A percentile compares a stretch with the other conserved stretches of the same genome.
Evolutionary conservation across 2,113 vertebrate genomes (phyloP).

Genomic region (Sisor rabdophorus): DNA sequence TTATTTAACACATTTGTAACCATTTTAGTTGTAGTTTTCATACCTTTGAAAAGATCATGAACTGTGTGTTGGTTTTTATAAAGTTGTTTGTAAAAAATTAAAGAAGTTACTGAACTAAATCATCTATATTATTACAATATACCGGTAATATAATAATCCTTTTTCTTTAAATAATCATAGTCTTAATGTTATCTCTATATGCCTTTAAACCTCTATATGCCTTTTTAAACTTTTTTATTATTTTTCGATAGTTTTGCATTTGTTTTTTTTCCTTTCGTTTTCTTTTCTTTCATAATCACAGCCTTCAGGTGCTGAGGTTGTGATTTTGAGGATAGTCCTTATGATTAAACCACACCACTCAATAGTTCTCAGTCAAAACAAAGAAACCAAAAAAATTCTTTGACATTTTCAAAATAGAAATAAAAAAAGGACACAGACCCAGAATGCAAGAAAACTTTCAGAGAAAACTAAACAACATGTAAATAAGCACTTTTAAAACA

Average conservation of each 20-base stretch:
- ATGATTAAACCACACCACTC: slow-evolving; percentile 64
- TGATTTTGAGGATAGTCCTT: slow-evolving; percentile 63
- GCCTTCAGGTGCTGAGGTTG: slow-evolving; percentile 64
- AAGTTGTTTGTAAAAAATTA: slow-evolving; percentile 81
- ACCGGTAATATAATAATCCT: slow-evolving; percentile 77
- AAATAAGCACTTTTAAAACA: slow-evolving; percentile 64
- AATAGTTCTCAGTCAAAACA: slow-evolving; percentile 58
- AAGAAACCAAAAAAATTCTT: slow-evolving; percentile 56
- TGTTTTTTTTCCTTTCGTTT: slow-evolving; percentile 26
- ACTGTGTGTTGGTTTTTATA: slow-evolving; percentile 76
- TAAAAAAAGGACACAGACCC: slow-evolving; percentile 60
- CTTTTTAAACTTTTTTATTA: slow-evolving; percentile 18
- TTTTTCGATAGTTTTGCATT: slow-evolving; percentile 19
- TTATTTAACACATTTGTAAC: slow-evolving; percentile 80
- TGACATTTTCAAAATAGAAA: slow-evolving; percentile 56
- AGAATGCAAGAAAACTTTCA: slow-evolving; percentile 58
- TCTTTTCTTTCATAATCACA: slow-evolving; percentile 50
- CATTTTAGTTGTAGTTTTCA: slow-evolving; percentile 74
- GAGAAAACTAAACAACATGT: slow-evolving; percentile 56
- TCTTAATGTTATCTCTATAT: slow-evolving; percentile 74
- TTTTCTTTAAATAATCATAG: slow-evolving; percentile 70
- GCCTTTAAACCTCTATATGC: slow-evolving; percentile 63
- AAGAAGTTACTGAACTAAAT: slow-evolving; percentile 80
- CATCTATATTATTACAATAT: slow-evolving; percentile 82
- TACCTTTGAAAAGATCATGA: slow-evolving; percentile 77